Percentiles rank a stretch among this genome's conserved stretches.
These are phyloP conservation scores for Larimichthys crocea DNA, from an alignment of 2,113 vertebrate species.

Conservation along the genomic window DNA sequence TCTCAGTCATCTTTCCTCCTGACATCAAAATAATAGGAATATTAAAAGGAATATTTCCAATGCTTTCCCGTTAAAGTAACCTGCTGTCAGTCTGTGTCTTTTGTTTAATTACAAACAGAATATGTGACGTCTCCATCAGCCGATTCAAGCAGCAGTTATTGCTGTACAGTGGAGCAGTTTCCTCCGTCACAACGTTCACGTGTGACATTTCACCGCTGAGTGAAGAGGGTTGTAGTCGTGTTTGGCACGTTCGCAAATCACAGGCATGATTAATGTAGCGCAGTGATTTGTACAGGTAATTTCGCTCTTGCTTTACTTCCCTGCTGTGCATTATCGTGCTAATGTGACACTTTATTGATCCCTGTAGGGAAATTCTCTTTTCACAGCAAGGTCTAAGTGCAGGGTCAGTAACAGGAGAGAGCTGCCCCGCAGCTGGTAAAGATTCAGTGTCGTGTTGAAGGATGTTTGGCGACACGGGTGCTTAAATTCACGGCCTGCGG, in stretches of 20 bases:
- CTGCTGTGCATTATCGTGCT: conserved; percentile 71
- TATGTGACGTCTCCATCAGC: neutral
- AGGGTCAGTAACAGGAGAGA: conserved; percentile 57
- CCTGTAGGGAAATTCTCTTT: conserved; percentile 64
- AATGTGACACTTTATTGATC: conserved; percentile 79
- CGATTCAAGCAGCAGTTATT: neutral
- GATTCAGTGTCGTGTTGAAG: conserved; percentile 56
- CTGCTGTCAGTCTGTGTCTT: neutral
- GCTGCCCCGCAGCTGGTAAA: conserved; percentile 45
- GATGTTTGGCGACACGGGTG: conserved; percentile 38
- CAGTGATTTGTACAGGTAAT: conserved; percentile 70
- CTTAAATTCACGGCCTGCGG: conserved; percentile 9
- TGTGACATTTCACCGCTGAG: conserved; percentile 55
- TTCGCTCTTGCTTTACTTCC: conserved; percentile 56
- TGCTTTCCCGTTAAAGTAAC: neutral
- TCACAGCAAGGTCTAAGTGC: conserved; percentile 63
- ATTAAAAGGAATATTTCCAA: neutral
- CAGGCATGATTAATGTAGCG: conserved; percentile 57
- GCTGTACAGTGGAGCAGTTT: neutral
- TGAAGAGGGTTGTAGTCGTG: conserved; percentile 23
- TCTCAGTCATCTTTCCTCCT: no score
- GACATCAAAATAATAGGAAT: no score
- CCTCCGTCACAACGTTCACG: conserved; percentile 7
- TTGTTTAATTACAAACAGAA: neutral
- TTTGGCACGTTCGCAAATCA: conserved; percentile 55